Base-by-base conservation (phyloP, 35 echinoderm and acorn worm genomes). In the Stichopus chloronotus region DNA sequence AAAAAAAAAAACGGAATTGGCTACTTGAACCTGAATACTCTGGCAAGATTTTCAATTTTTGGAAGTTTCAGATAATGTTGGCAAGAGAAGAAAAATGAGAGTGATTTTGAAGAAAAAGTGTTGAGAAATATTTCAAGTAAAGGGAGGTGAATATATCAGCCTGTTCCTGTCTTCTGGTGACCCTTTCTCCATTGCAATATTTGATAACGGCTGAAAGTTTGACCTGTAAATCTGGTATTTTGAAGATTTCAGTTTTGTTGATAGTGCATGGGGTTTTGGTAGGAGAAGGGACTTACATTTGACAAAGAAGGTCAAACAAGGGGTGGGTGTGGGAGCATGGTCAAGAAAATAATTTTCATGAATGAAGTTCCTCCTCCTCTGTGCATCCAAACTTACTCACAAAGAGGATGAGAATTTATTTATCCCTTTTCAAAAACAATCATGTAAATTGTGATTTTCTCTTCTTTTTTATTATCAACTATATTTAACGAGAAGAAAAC, bases 401-500 rank as follows among this genome's bases (percentile, higher is more conserved):
- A 9, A 65, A 65, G 7, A 19, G 11, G 0, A 65, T 14, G 11
- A 65, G 11, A 65, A 65, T 65, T 65, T 65, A 65, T 65, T 65
- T 14, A 65, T 14, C 61, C 61, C 61, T 65, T 19, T 14, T 65
- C 61, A 65, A 65, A 65, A 74, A 74, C 19, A 74, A 74, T 74
- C 17, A 74, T 74, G 69, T 74, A 74, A 16, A 74, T 74, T 65
- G 61, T 65, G 19, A 65, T 65, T 65, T 65, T 65, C 61, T 65
- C 19, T 65, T 65, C 61, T 19, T 65, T 74, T 74, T 74, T 74
- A 20, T 74, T 74, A 20, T 74, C 19, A 74, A 74, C 69, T 74
- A 74, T 74, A 74, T 74, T 74, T 74, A 74, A 72, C 13, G 4
- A 43, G 30, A 43, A 43, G 30, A 14, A 74, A 74, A 74, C 19